Evolutionary conservation across 2,888 invertebrate genomes (phyloP), one percentile per base, ranked within the genome.

Genomic region (Hofmannophila pseudospretella): DNA sequence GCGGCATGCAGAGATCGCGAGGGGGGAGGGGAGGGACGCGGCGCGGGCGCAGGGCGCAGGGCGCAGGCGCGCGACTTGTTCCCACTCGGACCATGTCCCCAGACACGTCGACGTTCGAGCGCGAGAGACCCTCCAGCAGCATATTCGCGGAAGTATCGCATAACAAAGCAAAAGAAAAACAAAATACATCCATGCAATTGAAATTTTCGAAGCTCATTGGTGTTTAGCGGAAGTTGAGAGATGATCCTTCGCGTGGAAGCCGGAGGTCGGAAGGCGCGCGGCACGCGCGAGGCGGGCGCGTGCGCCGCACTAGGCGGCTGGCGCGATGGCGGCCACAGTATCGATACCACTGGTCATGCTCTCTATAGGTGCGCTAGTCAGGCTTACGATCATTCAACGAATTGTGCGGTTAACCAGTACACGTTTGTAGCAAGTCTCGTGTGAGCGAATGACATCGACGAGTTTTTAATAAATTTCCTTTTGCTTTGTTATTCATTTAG

Each of bases 91-190:
- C 36, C 35, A n/a, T n/a, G 70, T 63, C 71, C 72, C 22, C 23
- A 23, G 8, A 54, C 52, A 54, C 54, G 49, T 52, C 67, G 65
- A 62, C 60, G 62, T 58, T 59, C 57, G 67, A 70, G 71, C 72
- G 61, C 68, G 69, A 69, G 59, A 66, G 58, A 66, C 68, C 68
- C 67, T 74, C 77, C 76, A 70, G 73, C 76, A 70, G 76, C 78
- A 68, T 69, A 70, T 62, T 67, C 67, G 66, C 69, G 67, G 77
- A 65, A 70, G 50, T 66, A 64, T 70, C 76, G 81, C 80, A 68
- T 80, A 86, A 86, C 86, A 86, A 86, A 86, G 86, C 86, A 86
- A 86, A 85, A 85, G 82, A 74, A 84, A 81, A 81, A 79, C 62
- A 82, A 76, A 81, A 82, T 65, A 76, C 82, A 81, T 61, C 64